phyloP scores from a whole-genome alignment of 2,113 vertebrate genomes.

The Charina bottae region DNA sequence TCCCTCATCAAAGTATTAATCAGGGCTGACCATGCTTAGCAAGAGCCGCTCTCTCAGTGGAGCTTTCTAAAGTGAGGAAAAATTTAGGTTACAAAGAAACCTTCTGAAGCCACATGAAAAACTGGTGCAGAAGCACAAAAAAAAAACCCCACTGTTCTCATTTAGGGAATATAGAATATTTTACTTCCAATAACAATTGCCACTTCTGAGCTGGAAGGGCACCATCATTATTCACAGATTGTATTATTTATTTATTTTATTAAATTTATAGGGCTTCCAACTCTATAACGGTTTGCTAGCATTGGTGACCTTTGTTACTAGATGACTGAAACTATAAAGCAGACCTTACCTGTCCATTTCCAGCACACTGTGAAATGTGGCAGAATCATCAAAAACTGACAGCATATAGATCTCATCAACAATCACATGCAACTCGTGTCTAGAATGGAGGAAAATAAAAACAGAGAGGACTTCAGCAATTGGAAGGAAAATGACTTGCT shows the following conservation, averaged over 20 bases:
- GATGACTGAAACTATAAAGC: constrained; percentile 40
- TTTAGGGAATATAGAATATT: constrained; percentile 46
- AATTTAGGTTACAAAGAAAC: not conserved
- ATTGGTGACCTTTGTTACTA: constrained; percentile 15
- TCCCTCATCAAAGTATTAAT: not conserved
- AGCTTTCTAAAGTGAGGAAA: not conserved
- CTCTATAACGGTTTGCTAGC: not conserved
- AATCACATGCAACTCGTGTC: constrained; percentile 88
- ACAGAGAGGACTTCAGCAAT: constrained; percentile 2
- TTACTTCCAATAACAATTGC: not conserved
- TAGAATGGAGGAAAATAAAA: constrained; percentile 61
- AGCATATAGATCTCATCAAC: constrained; percentile 98
- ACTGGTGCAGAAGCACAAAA: not conserved
- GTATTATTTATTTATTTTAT: not conserved
- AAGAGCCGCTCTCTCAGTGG: not conserved
- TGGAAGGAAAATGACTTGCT: constrained; percentile 4
- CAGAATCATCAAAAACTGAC: constrained; percentile 86
- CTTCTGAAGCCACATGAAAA: not conserved
- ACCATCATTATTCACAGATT: not conserved
- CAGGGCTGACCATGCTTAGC: not conserved
- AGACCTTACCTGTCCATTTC: constrained; percentile 84
- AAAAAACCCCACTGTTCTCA: constrained; percentile 24
- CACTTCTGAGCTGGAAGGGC: not conserved
- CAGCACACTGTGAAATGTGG: constrained; percentile 87
- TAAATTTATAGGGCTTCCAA: not conserved